Conservation (phyloP, 2,797 vertebrate genomes). For the Sebastes diaconus region DNA sequence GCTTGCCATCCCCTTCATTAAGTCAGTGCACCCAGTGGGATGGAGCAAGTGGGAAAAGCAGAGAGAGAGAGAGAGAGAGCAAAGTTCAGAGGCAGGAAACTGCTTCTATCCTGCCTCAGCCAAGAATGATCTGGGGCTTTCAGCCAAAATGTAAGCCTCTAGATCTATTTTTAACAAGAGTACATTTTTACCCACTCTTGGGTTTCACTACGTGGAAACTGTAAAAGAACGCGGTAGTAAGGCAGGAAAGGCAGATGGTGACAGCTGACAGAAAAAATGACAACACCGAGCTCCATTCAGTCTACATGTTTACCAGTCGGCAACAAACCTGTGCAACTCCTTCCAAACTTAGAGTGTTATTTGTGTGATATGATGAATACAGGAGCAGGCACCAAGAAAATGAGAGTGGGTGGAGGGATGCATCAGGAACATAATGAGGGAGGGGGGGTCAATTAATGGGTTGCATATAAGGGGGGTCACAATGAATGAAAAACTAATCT, state of each 20-base stretch:
- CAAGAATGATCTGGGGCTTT: constrained; percentile 24
- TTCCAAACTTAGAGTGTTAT: neutral
- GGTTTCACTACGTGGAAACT: neutral
- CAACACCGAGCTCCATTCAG: neutral
- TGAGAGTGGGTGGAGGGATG: neutral
- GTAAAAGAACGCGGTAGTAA: neutral
- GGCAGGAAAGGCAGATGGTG: neutral
- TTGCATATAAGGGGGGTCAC: no score
- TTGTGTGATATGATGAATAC: neutral
- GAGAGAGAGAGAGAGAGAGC: constrained; percentile 16
- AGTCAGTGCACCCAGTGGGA: constrained; percentile 25
- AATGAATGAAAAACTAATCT: neutral
- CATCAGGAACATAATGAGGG: neutral
- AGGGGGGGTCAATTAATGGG: neutral
- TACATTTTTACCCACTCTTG: neutral
- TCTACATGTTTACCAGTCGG: neutral
- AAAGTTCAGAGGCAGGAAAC: constrained; percentile 49
- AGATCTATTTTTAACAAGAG: constrained; percentile 33
- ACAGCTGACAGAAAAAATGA: constrained; percentile 1
- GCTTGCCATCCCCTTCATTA: constrained; percentile 38
- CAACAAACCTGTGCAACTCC: neutral
- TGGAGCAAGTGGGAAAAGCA: constrained; percentile 11
- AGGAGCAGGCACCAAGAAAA: neutral
- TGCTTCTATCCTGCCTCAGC: neutral
- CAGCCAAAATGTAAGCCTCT: constrained; percentile 17